phyloP scores from a whole-genome alignment of 1,140 invertebrate genomes.

The Nautilus pompilius region DNA sequence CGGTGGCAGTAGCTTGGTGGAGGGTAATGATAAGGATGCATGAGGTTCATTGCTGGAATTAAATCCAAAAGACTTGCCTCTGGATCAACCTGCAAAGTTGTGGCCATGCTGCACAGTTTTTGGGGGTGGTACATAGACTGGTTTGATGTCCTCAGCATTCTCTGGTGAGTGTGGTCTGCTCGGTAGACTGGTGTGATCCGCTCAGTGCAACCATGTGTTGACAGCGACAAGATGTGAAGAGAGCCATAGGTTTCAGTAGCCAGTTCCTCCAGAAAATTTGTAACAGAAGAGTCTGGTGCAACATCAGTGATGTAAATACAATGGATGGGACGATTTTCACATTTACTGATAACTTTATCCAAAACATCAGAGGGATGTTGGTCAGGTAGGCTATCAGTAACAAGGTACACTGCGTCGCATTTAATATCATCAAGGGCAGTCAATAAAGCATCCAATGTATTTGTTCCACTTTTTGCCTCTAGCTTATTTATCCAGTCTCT shows the following conservation, averaged over 20 bases:
- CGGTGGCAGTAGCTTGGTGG: slow-evolving; percentile 7
- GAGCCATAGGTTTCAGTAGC: slow-evolving; percentile 52
- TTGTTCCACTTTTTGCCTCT: slow-evolving; percentile 52
- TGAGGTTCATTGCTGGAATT: slow-evolving; percentile 19
- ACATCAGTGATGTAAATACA: slow-evolving; percentile 48
- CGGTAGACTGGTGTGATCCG: slow-evolving; percentile 47
- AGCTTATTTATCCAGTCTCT: slow-evolving; percentile 49
- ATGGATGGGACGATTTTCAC: slow-evolving; percentile 41
- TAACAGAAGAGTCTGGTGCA: slow-evolving; percentile 36
- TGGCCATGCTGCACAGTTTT: slow-evolving; percentile 47
- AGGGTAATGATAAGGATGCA: background rate
- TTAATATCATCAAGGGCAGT: slow-evolving; percentile 44
- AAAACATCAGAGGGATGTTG: slow-evolving; percentile 49
- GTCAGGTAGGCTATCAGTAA: slow-evolving; percentile 54
- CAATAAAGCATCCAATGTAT: slow-evolving; percentile 49
- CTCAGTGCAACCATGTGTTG: slow-evolving; percentile 46
- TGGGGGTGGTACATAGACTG: slow-evolving; percentile 37
- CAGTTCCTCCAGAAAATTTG: slow-evolving; percentile 52
- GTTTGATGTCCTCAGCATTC: slow-evolving; percentile 41
- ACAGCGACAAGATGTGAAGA: slow-evolving; percentile 46
- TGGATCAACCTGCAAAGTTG: slow-evolving; percentile 40
- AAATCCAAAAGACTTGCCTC: slow-evolving; percentile 27
- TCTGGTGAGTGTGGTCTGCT: slow-evolving; percentile 34
- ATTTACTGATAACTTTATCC: slow-evolving; percentile 35
- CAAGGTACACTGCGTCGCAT: slow-evolving; percentile 51